Conservation (phyloP, 2,888 invertebrate species). For the Steromphala cineraria region DNA sequence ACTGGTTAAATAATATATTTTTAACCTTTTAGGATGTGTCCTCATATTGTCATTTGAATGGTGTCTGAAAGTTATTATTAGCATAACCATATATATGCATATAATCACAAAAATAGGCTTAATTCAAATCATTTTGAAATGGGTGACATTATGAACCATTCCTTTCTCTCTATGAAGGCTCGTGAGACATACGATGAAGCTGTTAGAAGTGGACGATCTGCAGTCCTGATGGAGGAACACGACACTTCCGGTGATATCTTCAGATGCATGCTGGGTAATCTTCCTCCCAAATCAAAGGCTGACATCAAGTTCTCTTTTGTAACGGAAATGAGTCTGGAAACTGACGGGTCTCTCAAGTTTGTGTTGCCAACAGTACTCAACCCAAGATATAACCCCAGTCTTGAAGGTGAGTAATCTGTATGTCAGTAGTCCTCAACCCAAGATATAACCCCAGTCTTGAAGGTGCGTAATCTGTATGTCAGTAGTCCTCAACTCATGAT, state of each 20-base stretch:
- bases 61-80: no score
- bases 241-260: conserved; percentile 41
- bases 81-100: no score
- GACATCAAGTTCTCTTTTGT: conserved; percentile 37
- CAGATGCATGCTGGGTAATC: conserved; percentile 38
- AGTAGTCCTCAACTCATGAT: no score
- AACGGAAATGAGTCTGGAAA: conserved; percentile 35
- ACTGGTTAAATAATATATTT: not conserved
- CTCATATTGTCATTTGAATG: not conserved
- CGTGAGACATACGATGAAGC: conserved; percentile 42
- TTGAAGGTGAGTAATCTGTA: no score
- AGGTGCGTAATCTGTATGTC: no score
- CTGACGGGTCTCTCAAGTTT: conserved; percentile 29
- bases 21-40: not conserved
- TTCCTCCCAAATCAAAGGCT: conserved; percentile 33
- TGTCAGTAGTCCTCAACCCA: no score
- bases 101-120: no score
- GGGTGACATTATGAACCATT: no score
- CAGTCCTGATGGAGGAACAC: conserved; percentile 36
- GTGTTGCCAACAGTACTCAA: conserved; percentile 31
- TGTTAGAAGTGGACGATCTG: conserved; percentile 33
- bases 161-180: conserved; percentile 21
- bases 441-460: no score
- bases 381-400: no score
- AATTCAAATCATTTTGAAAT: not conserved